Conservation (phyloP, 2,888 invertebrate genomes). For the Drosophila pegasa region DNA sequence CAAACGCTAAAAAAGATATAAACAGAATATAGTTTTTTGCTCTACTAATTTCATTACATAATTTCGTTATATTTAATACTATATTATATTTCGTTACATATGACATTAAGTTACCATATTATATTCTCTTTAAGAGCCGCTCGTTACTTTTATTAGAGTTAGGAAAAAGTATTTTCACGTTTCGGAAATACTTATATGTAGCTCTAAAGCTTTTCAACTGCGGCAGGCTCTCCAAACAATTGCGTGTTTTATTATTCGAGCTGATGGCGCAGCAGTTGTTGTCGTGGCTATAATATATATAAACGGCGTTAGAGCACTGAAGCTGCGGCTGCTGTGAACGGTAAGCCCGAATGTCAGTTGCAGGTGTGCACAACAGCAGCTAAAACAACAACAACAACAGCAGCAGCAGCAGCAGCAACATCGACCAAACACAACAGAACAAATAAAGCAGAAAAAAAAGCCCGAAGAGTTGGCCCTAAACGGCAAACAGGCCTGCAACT, state of each 20-base stretch:
- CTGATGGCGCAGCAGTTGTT: constrained; percentile 29
- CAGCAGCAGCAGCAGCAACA: constrained; percentile 35
- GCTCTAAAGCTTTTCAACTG: constrained; percentile 14
- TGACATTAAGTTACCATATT: background rate
- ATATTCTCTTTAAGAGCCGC: background rate
- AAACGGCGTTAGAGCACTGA: constrained; percentile 38
- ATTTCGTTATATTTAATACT: background rate
- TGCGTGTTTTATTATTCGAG: constrained; percentile 38
- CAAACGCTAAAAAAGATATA: no score
- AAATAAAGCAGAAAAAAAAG: constrained; percentile 20
- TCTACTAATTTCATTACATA: no score
- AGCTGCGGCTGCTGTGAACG: constrained; percentile 49
- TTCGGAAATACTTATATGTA: background rate
- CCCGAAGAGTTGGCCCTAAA: constrained; percentile 62
- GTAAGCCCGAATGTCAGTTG: constrained; percentile 68
- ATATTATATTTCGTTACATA: background rate
- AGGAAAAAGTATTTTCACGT: no score
- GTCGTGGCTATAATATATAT: constrained; percentile 32
- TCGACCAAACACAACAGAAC: constrained; percentile 38
- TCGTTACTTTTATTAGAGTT: background rate
- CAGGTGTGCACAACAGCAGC: constrained; percentile 66
- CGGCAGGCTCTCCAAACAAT: constrained; percentile 9
- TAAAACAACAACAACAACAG: constrained; percentile 32
- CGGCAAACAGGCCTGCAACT: constrained; percentile 57
- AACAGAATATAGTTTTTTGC: no score